A percentile compares a stretch with the other conserved stretches of the same genome.
These are phyloP conservation scores for Archaeoteleia sp. DNA, from an alignment of 2,888 invertebrate genomes.

Conservation along the genomic window DNA sequence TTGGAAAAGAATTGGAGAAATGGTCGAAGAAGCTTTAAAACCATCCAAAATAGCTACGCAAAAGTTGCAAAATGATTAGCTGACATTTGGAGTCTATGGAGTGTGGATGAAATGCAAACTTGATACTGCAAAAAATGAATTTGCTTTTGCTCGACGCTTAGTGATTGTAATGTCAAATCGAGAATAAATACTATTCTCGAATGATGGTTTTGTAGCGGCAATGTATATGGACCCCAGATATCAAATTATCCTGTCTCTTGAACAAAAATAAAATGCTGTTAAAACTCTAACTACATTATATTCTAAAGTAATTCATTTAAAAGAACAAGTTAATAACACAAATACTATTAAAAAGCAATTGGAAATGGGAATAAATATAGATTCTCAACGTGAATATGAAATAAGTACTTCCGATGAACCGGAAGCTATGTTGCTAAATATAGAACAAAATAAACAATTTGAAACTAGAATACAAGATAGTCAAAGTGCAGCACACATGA, in stretches of 20 bases:
- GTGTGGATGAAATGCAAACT: constrained; percentile 20
- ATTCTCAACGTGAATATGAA: not conserved
- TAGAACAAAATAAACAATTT: not conserved
- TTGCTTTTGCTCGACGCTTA: constrained; percentile 5
- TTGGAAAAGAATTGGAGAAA: constrained; percentile 12
- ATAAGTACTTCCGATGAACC: not conserved
- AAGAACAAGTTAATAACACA: too few species aligned
- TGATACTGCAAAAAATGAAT: not conserved
- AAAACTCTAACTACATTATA: constrained; percentile 2
- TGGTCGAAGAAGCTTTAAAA: constrained; percentile 7
- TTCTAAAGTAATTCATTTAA: not conserved
- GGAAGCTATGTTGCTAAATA: not conserved
- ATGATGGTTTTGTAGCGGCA: constrained; percentile 14
- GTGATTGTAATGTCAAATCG: constrained; percentile 3
- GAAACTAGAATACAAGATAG: not conserved
- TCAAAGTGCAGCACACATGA: not conserved
- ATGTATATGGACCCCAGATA: constrained; percentile 14
- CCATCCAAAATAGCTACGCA: constrained; percentile 17
- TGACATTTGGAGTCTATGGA: constrained; percentile 13
- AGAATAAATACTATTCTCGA: constrained; percentile 11
- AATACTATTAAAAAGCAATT: not conserved
- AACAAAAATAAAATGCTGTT: constrained; percentile 8
- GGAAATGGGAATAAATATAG: not conserved
- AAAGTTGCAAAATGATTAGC: constrained; percentile 18
- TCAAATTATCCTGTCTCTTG: constrained; percentile 8